Base-by-base conservation (phyloP, 2,797 vertebrate genomes). In the Paratrypauchen microcephalus region DNA sequence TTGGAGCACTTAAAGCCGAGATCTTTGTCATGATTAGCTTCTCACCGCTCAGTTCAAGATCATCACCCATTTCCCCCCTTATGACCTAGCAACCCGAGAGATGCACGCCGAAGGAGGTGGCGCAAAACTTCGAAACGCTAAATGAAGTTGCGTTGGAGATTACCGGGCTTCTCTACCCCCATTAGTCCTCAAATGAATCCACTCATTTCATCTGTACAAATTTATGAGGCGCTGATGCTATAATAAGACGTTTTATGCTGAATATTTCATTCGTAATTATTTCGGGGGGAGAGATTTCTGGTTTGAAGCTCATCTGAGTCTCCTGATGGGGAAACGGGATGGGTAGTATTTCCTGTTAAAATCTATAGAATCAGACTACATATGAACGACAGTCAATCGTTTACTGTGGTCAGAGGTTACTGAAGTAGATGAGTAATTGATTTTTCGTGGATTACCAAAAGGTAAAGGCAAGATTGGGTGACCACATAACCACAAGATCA, bases 221-320 rank as follows among this genome's bases (percentile, higher is more conserved):
- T 89, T 81, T 87, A 90, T 88, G 87, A 89, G 85, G 83, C 67
- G 64, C 75, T 71, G 80, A 65, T 87, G 83, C 90, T 91, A 90
- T 91, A 87, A 87, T 89, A 87, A 84, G 89, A 83, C 80, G 78
- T 81, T 88, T 83, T 78, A 85, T 86, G 88, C 83, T 92, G 80
- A 91, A 92, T 92, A 91, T 92, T 92, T 92, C 6, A 92, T 91
- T 79, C 77, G 78, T 91, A 87, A 92, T 92, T 90, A 91, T 89
- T 90, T 89, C 85, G 23, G 60, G 32, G 75, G 78, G 73, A 64
- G 47, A 57, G 77, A 73, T 75, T 82, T 83, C 68, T 69, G 56
- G 24, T 73, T 82, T 74, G 68, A 83, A 83, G 80, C 84, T 82
- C 75, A 87, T 90, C 86, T 87, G 83, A 89, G 86, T 80, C 82